Base-by-base conservation (phyloP, 1,140 invertebrate species). In the Aphidius gifuensis region DNA sequence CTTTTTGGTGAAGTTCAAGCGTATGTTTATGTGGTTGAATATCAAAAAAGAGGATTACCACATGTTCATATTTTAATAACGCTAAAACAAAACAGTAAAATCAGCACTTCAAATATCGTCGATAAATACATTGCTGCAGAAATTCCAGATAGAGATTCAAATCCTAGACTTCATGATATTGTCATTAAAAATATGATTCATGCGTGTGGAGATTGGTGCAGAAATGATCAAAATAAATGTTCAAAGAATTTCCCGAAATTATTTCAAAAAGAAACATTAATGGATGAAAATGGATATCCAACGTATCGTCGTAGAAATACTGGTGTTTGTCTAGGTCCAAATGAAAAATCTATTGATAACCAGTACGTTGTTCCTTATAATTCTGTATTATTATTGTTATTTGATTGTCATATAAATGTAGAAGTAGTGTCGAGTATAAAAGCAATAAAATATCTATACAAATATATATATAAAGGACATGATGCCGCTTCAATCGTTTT, bases 61-160 rank as follows among this genome's bases (percentile, higher is more conserved):
- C 58, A 60, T 42, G 40, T 42, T 23, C 58, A 60, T 44, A 6
- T 60, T 11, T 51, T 60, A 51, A 9, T 60, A 7, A 60, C 47
- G n/a, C 44, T 60, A 21, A 60, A 60, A 60, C 49, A 4, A 51
- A 60, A 60, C 44, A 43, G 39, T 51, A 60, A 50, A 60, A 61
- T 55, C 51, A 51, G 58, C n/a, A 53, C 32, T 9, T 23, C 50
- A 4, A 51, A 51, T 51, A 51, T 51, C 38, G 50, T 51, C 38
- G 50, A 51, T 51, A 55, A 71, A 47, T 59, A 71, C 42, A 80
- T 84, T 65, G 81, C 62, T 62, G 83, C 81, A 39, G 83, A 85
- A 72, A 76, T 86, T 63, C 80, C 83, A 5, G 74, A 83, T 75
- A 63, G 50, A 47, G 40, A 50, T 60, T 67, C 46, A 54, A 73